These are phyloP conservation scores for Leptoteleia sp. DNA, from an alignment of 1,140 invertebrate genomes.

Conservation along the genomic window DNA sequence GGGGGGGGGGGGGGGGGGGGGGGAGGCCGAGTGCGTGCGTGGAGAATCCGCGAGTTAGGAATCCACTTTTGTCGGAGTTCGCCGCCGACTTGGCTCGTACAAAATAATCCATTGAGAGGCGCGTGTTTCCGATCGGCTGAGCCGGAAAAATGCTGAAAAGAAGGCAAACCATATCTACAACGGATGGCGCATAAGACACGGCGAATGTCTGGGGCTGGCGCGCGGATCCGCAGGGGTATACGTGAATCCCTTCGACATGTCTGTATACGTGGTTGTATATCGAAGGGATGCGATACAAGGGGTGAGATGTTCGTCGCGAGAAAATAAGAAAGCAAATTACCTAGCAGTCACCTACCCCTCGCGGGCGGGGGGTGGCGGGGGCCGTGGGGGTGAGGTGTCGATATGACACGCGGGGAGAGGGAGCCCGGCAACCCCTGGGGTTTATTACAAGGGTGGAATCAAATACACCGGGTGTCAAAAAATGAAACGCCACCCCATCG, in stretches of 20 bases:
- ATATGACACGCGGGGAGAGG: constrained; percentile 80
- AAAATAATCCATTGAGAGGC: constrained; percentile 52
- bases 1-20: too few species aligned
- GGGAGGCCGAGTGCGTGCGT: too few species aligned
- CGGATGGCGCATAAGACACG: constrained; percentile 51
- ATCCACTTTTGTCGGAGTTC: too few species aligned
- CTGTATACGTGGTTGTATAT: constrained; percentile 53
- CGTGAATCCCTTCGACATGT: constrained; percentile 44
- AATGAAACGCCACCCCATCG: constrained; percentile 78
- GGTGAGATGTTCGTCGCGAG: constrained; percentile 70
- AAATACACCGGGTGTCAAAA: constrained; percentile 82
- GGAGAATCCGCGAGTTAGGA: too few species aligned
- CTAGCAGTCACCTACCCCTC: constrained; percentile 76
- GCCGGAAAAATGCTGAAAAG: constrained; percentile 57
- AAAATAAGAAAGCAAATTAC: constrained; percentile 82
- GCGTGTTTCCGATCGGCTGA: constrained; percentile 55
- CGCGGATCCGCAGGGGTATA: constrained; percentile 25
- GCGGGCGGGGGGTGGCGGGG: constrained; percentile 41
- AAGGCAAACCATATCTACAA: constrained; percentile 57
- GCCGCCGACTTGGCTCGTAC: too few species aligned
- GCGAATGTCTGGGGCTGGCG: constrained; percentile 16
- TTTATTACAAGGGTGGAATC: constrained; percentile 82
- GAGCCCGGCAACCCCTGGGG: constrained; percentile 73
- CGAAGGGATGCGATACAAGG: constrained; percentile 55
- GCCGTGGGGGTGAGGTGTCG: constrained; percentile 81